Base-by-base conservation (phyloP, 2,113 vertebrate genomes). In the Merops nubicus region DNA sequence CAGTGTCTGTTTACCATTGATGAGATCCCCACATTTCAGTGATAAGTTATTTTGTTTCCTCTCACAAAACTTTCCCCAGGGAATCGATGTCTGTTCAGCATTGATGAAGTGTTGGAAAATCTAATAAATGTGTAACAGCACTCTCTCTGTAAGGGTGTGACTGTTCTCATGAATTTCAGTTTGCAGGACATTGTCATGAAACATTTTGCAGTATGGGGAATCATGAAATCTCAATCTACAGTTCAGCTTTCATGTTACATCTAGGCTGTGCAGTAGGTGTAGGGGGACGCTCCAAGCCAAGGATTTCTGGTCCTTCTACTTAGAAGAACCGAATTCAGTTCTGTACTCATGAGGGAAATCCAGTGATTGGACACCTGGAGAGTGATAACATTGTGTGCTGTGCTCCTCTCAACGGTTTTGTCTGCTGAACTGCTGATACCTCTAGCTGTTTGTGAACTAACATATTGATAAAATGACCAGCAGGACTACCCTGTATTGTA, bases 361-460 rank as follows among this genome's bases (percentile, higher is more conserved):
- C 68, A 93, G 56, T 57, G 79, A 48, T 0, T 15, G 63, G 84
- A 64, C 51, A 85, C 20, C 20, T 81, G 84, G 54, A 47, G 77
- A n/a, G 68, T 4, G 42, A 59, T 74, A 82, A 78, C 0, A 0
- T 54, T 54, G 72, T 70, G 82, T 74, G 68, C 72, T 85, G 17
- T 85, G 85, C 74, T 85, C 40, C 45, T 73, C 56, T 88, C 80
- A 67, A 76, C 29, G 57, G 62, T 70, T 86, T 73, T 88, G 72
- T 64, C 60, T 95, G 91, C 88, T 86, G 91, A 67, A 33, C 69
- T 68, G 89, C 91, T 93, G 76, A 79, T 40, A 65, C 25, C 26
- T 59, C 6, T 85, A 63, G 81, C 83, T 89, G 50, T 88, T 88
- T 96, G 87, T 85, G 88, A 92, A 89, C 85, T 96, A 96, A 93